phyloP scores from a whole-genome alignment of 2,113 vertebrate genomes.

The Vombatus ursinus region DNA sequence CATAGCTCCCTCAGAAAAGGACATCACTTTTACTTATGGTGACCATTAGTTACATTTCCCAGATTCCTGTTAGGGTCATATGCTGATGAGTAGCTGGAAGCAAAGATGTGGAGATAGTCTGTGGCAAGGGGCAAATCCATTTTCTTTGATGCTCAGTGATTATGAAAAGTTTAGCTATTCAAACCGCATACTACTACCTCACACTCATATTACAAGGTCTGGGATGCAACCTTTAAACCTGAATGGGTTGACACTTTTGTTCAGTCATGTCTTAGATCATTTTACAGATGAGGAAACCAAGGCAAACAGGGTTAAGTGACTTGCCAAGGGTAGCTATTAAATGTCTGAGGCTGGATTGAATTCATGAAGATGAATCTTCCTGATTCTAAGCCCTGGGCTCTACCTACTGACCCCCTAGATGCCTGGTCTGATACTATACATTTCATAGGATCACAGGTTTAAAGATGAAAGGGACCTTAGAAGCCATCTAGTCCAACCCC shows the following conservation, averaged over 20 bases:
- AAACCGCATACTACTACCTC: neutral
- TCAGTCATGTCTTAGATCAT: neutral
- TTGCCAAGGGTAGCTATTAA: too few species aligned
- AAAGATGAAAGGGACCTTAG: too few species aligned
- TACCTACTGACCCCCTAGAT: too few species aligned
- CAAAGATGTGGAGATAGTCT: neutral
- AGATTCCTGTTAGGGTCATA: neutral
- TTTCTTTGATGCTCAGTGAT: neutral
- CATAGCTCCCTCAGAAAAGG: neutral
- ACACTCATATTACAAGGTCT: neutral
- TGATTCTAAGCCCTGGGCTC: too few species aligned
- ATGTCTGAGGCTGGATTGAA: too few species aligned
- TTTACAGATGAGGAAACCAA: neutral
- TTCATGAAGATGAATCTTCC: too few species aligned
- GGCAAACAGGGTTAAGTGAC: too few species aligned
- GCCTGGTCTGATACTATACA: neutral
- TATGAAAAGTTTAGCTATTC: neutral
- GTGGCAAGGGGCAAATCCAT: neutral
- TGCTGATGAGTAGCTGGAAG: neutral
- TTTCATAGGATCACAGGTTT: neutral
- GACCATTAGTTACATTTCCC: neutral
- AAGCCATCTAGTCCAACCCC: too few species aligned
- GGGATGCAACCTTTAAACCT: neutral
- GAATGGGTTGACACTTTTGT: neutral
- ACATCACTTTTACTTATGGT: neutral